Evolutionary conservation across 2,797 vertebrate species (phyloP), one percentile per base, ranked within the genome.

Genomic region (Ptychadena robeensis): DNA sequence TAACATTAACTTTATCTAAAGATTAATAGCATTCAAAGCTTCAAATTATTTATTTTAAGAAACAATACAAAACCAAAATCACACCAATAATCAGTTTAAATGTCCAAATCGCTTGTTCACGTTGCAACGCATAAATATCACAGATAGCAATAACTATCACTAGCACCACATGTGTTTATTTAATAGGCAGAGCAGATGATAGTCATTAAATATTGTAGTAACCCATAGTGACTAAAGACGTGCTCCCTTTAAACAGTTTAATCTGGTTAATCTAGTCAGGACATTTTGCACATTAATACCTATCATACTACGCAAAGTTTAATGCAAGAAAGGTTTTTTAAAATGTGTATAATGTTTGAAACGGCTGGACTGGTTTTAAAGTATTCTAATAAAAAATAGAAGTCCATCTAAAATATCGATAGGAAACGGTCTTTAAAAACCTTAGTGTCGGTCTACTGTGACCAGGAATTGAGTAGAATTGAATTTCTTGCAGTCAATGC

Each of bases 401-500:
- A 27, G 2, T 28, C 4, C 9, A n/a, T 61, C 10, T 28, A 28
- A 22, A n/a, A 53, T n/a, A n/a, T 22, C 6, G 44, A 53, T 8
- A 9, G 34, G 4, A 35, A 25, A 27, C 3, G n/a, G 3, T 66
- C n/a, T 77, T 48, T 66, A 65, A 48, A 66, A 67, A 32, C 38
- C 14, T 8, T 67, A 44, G 9, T n/a, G 9, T 5, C 4, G 9
- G 31, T 64, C 44, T 37, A n/a, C 65, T 11, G 65, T 14, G 44
- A 57, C 22, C 65, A 28, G 40, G 35, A 37, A 79, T 79, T 10
- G 31, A 57, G 40, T 57, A n/a, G 38, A 57, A 68, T 79, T 37
- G 67, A 5, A 68, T 78, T 68, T 48, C 40, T 53, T 35, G 32
- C 64, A 68, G 40, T 34, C n/a, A 35, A 27, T 4, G 31, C 2